Base-by-base conservation (phyloP, 2,888 invertebrate species). In the Caenorhabditis japonica region DNA sequence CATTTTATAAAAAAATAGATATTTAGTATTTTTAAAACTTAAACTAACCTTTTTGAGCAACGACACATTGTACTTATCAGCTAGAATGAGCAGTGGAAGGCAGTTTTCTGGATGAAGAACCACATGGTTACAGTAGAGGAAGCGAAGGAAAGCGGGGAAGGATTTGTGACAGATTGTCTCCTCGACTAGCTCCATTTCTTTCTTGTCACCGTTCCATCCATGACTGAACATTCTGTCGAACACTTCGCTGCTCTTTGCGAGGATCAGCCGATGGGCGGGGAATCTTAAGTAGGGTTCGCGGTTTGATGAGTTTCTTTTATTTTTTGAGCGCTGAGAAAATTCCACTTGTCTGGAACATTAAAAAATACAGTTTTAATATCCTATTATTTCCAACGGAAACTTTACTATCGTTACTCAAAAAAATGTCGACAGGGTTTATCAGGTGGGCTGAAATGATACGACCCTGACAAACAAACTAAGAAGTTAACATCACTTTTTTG, bases 191-290 rank as follows among this genome's bases (percentile, higher is more conserved):
- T 87, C 85, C 13, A 89, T 61, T 15, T 86, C 84, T 81, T 82
- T 75, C 47, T 81, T 83, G 36, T 81, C 82, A 62, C 84, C 75
- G 46, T 83, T 81, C 89, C 89, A 89, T 41, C 87, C 84, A 21
- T 87, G 82, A 62, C 88, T 88, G 34, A 89, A 83, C 89, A 89
- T 89, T 15, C 89, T 84, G 75, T 90, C 90, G 83, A 90, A 90
- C 13, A 90, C 90, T 80, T 90, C 89, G 75, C 89, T 90, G 43
- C 88, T 83, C 39, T 88, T 85, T 10, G 89, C 88, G 53, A 90
- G 83, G 19, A 90, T 85, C 53, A 90, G 81, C 59, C 89, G 88
- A 80, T 90, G 90, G 0, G 89, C 89, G 47, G 87, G 87, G 71
- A 83, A 90, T 25, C 85, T 87, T 70, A 47, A 83, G 56, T 46